A percentile compares a stretch with the other conserved stretches of the same genome.
phyloP scores from a whole-genome alignment of 1,140 invertebrate species.

The Ostrea denselamellosa region DNA sequence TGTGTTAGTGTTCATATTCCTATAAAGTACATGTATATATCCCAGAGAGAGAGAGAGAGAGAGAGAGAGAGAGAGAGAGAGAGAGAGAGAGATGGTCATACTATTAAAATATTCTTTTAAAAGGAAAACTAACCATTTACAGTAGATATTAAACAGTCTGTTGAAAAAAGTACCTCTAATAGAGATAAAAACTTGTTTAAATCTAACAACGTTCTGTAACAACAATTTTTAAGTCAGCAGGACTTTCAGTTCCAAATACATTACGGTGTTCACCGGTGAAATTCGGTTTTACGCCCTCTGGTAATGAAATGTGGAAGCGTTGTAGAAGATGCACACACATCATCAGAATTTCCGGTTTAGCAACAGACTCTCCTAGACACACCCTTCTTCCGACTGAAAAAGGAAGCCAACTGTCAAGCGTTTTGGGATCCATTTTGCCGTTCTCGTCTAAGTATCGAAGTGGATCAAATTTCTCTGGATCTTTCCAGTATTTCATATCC shows the following conservation, averaged over 20 bases:
- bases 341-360: conserved; percentile 43
- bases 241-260: neutral
- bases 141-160: too few species aligned
- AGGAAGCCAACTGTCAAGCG: conserved; percentile 56
- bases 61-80: too few species aligned
- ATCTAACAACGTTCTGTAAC: neutral
- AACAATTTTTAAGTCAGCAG: neutral
- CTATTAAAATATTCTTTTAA: too few species aligned
- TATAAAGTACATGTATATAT: too few species aligned
- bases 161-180: too few species aligned
- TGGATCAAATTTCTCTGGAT: conserved; percentile 88
- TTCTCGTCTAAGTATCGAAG: conserved; percentile 80
- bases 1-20: too few species aligned
- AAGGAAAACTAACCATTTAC: too few species aligned
- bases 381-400: conserved; percentile 56
- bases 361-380: conserved; percentile 54
- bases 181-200: too few species aligned
- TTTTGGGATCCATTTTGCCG: conserved; percentile 60
- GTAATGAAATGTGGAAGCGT: conserved; percentile 42
- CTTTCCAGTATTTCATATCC: conserved; percentile 84
- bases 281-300: conserved; percentile 32
- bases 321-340: conserved; percentile 48
- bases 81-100: too few species aligned
- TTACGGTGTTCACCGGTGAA: neutral
- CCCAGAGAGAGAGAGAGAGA: too few species aligned